Percentiles rank a stretch among this genome's conserved stretches.
These are phyloP conservation scores for Exephanes ischioxanthus DNA, from an alignment of 2,888 invertebrate genomes.

Conservation along the genomic window DNA sequence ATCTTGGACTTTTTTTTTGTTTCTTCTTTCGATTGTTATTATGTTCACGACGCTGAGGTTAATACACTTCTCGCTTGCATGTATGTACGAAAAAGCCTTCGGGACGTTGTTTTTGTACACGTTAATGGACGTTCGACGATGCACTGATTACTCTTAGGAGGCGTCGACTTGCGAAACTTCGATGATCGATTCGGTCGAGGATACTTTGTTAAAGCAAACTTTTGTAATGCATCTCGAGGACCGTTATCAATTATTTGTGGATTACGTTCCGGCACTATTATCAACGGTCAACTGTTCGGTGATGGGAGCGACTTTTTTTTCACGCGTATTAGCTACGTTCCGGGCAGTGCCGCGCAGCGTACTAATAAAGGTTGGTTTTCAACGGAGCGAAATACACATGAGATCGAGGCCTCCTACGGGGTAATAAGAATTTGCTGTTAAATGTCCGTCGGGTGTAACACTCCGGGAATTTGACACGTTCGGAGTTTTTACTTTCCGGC, in stretches of 20 bases:
- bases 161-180: background rate
- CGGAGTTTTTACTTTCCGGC: too few species aligned
- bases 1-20: slow-evolving; percentile 72
- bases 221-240: background rate
- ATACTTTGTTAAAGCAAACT: slow-evolving; percentile 4
- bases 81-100: background rate
- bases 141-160: background rate
- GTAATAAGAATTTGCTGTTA: too few species aligned
- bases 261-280: slow-evolving; percentile 12
- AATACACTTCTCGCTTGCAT: slow-evolving; percentile 37
- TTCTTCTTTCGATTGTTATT: slow-evolving; percentile 1
- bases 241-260: slow-evolving; percentile 11
- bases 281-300: slow-evolving; percentile 30
- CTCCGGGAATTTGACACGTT: too few species aligned
- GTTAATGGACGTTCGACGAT: background rate
- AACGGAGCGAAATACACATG: background rate
- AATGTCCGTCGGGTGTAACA: too few species aligned
- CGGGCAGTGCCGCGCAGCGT: background rate
- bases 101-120: background rate
- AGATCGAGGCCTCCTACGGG: background rate
- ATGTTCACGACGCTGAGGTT: slow-evolving; percentile 49
- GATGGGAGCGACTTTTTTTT: background rate
- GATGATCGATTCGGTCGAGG: background rate
- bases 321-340: background rate
- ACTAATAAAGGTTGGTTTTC: background rate